phyloP scores from a whole-genome alignment of 2,888 invertebrate genomes.

The Dendrolimus houi region DNA sequence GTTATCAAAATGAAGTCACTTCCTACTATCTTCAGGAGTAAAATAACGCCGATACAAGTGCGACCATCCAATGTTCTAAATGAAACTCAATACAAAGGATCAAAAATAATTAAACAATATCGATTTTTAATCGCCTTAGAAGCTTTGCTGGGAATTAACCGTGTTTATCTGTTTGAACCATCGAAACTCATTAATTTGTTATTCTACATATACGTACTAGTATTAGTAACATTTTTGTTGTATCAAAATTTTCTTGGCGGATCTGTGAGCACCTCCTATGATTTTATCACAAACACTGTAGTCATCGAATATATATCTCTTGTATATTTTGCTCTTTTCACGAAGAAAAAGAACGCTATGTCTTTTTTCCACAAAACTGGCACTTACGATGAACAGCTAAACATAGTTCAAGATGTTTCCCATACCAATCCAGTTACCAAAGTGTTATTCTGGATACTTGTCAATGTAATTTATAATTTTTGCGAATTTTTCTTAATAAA shows the following conservation, averaged over 20 bases:
- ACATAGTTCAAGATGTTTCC: constrained; percentile 28
- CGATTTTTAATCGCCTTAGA: constrained; percentile 22
- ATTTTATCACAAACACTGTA: constrained; percentile 26
- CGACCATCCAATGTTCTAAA: constrained; percentile 4
- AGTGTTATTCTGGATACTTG: constrained; percentile 17
- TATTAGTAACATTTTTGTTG: constrained; percentile 11
- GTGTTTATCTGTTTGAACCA: constrained; percentile 27
- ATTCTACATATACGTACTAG: constrained; percentile 17
- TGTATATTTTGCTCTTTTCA: constrained; percentile 21
- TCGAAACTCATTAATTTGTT: constrained; percentile 16
- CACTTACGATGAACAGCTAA: constrained; percentile 36
- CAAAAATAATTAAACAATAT: constrained; percentile 17
- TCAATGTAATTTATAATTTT: constrained; percentile 18
- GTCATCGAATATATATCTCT: constrained; percentile 31
- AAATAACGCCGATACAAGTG: background rate
- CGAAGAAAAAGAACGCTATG: constrained; percentile 20
- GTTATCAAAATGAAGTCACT: constrained; percentile 4
- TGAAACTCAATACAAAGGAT: constrained; percentile 2
- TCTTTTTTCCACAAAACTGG: constrained; percentile 3
- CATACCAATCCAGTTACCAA: constrained; percentile 18
- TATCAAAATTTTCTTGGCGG: constrained; percentile 13
- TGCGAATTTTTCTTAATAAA: constrained; percentile 20
- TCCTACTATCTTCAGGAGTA: background rate
- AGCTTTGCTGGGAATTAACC: constrained; percentile 29
- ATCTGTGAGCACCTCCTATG: constrained; percentile 17